Base-by-base conservation (phyloP, 1,140 invertebrate genomes). In the Pachypsylla venusta region DNA sequence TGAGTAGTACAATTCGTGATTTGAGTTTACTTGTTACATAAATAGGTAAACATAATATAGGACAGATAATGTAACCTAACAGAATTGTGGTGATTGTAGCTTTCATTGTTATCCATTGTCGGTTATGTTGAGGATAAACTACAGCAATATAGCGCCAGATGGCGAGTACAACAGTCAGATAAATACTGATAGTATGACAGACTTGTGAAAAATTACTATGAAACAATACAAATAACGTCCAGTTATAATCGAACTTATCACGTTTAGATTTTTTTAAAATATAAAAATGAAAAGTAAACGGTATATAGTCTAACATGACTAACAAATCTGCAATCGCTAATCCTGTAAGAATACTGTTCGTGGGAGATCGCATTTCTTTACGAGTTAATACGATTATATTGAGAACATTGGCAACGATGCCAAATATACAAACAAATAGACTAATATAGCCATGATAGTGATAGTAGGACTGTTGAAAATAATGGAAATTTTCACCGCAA, bases 371-470 rank as follows among this genome's bases (percentile, higher is more conserved):
- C 91, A 96, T 94, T 67, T 93, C 86, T 3, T 83, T 76, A 7
- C 91, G 79, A 0, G 92, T 93, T 20, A 98, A 74, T 2, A 98
- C 92, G n/a, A 87, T 83, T 35, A 98, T 93, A 73, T 96, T 98
- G 58, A 97, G 79, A 1, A 86, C 78, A 70, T 98, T 98, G 53
- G 92, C 88, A 14, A 95, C 79, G 2, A 89, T 89, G 39, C 94
- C 94, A 66, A 95, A 86, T 19, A 89, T 76, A 70, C 94, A 98
- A 39, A 98, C 89, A 1, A 83, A 62, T 1, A 90, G 68, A 62
- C 81, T 82, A 1, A 82, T 68, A 72, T 83, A 87, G 1, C 85
- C 87, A 70, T 91, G 87, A 14, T 81, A 64, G 20, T 69, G 64
- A 1, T 66, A 62, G 67, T 80, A 81, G 2, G 66, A 63, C n/a